A percentile compares a stretch with the other conserved stretches of the same genome.
These are phyloP conservation scores for Amitus sp. DNA, from an alignment of 2,888 invertebrate species.

Conservation along the genomic window DNA sequence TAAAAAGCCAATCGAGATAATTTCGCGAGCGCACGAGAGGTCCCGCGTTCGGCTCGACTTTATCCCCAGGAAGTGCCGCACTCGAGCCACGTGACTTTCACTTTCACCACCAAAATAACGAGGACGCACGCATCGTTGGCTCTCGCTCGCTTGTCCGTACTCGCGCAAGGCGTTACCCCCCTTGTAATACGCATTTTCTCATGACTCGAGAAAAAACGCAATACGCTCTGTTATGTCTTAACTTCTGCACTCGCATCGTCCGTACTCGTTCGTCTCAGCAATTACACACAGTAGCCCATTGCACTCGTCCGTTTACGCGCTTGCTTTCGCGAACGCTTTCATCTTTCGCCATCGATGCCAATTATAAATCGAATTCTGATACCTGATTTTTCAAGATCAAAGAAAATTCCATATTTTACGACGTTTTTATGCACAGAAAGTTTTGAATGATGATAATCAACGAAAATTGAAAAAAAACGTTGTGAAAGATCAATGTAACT, in stretches of 20 bases:
- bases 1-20: constrained; percentile 30
- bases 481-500: too few species aligned
- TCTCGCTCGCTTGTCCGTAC: constrained; percentile 18
- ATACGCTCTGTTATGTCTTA: constrained; percentile 5
- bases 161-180: constrained; percentile 30
- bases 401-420: background rate
- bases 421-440: too few species aligned
- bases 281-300: constrained; percentile 7
- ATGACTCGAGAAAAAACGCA: constrained; percentile 8
- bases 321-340: constrained; percentile 21
- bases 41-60: constrained; percentile 24
- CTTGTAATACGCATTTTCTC: constrained; percentile 36
- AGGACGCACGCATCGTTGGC: constrained; percentile 52
- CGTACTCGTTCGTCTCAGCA: constrained; percentile 10
- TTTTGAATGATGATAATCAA: too few species aligned
- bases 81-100: constrained; percentile 59
- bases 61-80: constrained; percentile 35
- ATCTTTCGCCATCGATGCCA: too few species aligned
- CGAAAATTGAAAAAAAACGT: too few species aligned
- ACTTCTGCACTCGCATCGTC: constrained; percentile 2
- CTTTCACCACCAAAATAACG: constrained; percentile 63
- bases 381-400: too few species aligned
- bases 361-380: too few species aligned
- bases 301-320: background rate
- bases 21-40: constrained; percentile 10